Evolutionary conservation across 2,797 vertebrate genomes (phyloP), one percentile per base, ranked within the genome.

Genomic region (Catostomus latipinnis): DNA sequence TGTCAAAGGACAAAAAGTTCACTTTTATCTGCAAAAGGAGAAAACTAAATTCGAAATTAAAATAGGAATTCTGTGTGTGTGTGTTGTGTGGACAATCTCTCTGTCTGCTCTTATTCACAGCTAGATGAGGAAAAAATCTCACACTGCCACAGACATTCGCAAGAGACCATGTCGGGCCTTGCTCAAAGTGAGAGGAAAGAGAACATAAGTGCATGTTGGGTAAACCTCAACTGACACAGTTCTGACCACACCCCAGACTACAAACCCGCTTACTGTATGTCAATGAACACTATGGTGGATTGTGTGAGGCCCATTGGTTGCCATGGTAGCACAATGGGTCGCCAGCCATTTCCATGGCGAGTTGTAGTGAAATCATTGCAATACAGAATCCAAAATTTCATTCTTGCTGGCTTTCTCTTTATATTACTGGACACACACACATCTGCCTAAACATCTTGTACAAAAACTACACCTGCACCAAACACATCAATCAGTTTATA

Each of bases 301-400:
- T 87, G 74, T 78, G 80, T 82, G 83, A 52, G 65, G 87, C 74
- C 82, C 75, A 84, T 76, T 63, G 69, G 92, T 91, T 91, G 86
- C 87, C 89, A 90, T 91, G 89, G 90, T 22, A 90, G 80, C 87
- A 82, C 81, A 74, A 83, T 82, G 85, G 66, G 8, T 71, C 84
- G 87, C 84, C 87, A 89, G 85, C 78, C 87, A 90, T 91, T 88
- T 89, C 83, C 82, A 10, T 81, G 75, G 72, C 46, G 56, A 83
- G 87, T 84, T 89, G 82, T 68, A 77, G 81, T 91, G 88, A 93
- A 90, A 87, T 92, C 88, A 89, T 83, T 74, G 80, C 81, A 85
- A 52, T 65, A 81, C 82, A 90, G 87, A 88, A 88, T 90, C 83
- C 66, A 71, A 66, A 69, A 80, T 34, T 69, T 74, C 46, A 91